phyloP scores from a whole-genome alignment of 1,140 invertebrate genomes.

The Gryon sp. region DNA sequence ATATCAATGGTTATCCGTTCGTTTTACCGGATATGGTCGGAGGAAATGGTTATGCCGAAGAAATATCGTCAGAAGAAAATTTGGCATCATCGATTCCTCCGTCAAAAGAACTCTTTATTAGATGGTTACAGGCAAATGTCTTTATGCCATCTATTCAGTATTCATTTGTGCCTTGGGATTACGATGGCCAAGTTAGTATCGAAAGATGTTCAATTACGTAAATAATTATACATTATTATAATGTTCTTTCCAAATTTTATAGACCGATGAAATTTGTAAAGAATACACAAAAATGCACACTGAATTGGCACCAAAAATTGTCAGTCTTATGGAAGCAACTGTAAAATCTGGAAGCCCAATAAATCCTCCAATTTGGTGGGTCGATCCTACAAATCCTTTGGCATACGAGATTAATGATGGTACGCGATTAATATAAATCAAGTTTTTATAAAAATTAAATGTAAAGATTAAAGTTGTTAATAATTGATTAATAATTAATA shows the following conservation, averaged over 20 bases:
- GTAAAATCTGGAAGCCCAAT: constrained; percentile 85
- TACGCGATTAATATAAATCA: constrained; percentile 69
- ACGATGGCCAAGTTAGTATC: constrained; percentile 83
- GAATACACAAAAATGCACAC: constrained; percentile 85
- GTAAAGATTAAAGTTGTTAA: background rate
- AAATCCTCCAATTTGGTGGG: constrained; percentile 96
- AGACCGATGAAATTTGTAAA: constrained; percentile 84
- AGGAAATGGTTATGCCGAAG: constrained; percentile 90
- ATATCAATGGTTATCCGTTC: constrained; percentile 90
- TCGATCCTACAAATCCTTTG: constrained; percentile 84
- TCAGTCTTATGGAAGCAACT: constrained; percentile 81
- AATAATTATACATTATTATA: too few species aligned
- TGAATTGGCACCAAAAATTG: constrained; percentile 83
- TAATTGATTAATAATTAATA: too few species aligned
- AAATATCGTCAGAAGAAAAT: too few species aligned
- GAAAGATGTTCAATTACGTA: too few species aligned
- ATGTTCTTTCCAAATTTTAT: too few species aligned
- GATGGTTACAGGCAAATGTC: constrained; percentile 92
- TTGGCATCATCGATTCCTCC: constrained; percentile 76
- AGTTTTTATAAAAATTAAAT: too few species aligned
- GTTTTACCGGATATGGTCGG: constrained; percentile 96
- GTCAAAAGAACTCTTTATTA: constrained; percentile 90
- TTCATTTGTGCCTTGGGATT: constrained; percentile 93
- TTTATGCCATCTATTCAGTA: constrained; percentile 94
- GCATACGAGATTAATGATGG: constrained; percentile 85